Base-by-base conservation (phyloP, 2,113 vertebrate genomes). In the Gallinago undulata region DNA sequence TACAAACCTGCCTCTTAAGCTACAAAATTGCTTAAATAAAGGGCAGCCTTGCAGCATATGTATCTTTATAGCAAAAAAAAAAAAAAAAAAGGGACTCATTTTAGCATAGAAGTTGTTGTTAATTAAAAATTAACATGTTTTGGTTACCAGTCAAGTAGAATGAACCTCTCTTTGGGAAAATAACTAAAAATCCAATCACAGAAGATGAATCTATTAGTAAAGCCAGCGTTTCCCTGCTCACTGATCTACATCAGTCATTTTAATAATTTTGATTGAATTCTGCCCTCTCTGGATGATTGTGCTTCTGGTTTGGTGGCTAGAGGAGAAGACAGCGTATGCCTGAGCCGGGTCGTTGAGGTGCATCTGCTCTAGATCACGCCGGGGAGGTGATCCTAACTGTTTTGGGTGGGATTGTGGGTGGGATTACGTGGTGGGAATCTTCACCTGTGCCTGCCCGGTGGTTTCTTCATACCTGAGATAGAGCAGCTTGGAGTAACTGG, bases 201-300 rank as follows among this genome's bases (percentile, higher is more conserved):
- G 55, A 60, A 39, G 82, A 88, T 48, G 62, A 64, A 86, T 88
- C 31, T 93, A 8, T 66, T 73, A 67, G 50, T 59, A 80, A 81
- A 93, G 5, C 11, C 22, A 87, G 1, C 23, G 31, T 95, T 95
- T 91, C 86, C 72, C n/a, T 92, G 74, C 74, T 95, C 70, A 41
- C 39, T 85, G 63, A 47, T 88, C 50, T 84, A 63, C 70, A 77
- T 53, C 67, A 69, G 45, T 76, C 13, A 50, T 90, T 93, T 69
- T 41, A 90, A 66, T 84, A 10, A 55, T 51, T 90, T 86, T 31
- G 59, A 78, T 86, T 90, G 86, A 86, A 81, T 76, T 90, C 25
- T 89, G 68, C 79, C 50, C 0, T 0, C 19, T 84, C 68, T 87
- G 33, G 35, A 5, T 55, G 56, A 27, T 56, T 87, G 41, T 89